These are phyloP conservation scores for Megaleporinus macrocephalus DNA, from an alignment of 2,113 vertebrate species.

Conservation along the genomic window DNA sequence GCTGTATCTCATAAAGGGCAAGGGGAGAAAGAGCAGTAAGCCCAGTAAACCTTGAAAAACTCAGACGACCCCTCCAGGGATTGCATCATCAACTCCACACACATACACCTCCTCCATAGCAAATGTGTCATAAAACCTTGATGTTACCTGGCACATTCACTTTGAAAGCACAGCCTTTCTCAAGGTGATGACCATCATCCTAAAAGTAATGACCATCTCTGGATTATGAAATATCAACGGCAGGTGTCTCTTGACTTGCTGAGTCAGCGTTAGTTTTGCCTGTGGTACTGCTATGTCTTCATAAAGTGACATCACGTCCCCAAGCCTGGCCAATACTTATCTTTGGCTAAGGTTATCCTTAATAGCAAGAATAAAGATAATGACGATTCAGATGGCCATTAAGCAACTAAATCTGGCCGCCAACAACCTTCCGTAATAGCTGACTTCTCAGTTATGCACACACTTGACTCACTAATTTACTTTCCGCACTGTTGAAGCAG, in stretches of 20 bases:
- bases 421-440: background rate
- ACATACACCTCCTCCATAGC: background rate
- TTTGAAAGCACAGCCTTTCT: background rate
- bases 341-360: background rate
- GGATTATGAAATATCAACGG: background rate
- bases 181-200: background rate
- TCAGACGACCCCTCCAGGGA: background rate
- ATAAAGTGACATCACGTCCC: background rate
- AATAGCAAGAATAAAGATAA: background rate
- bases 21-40: background rate
- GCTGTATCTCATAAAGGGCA: background rate
- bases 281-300: background rate
- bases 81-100: background rate
- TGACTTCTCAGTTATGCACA: too few species aligned
- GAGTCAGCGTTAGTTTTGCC: background rate
- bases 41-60: background rate
- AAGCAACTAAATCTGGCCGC: background rate
- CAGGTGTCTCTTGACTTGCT: background rate
- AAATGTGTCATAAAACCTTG: slow-evolving; percentile 1
- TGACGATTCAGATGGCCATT: background rate
- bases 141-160: background rate
- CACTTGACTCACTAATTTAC: too few species aligned
- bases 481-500: background rate
- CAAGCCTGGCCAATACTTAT: background rate
- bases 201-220: background rate